A percentile compares a stretch with the other conserved stretches of the same genome.
phyloP scores from a whole-genome alignment of 2,797 vertebrate species.

The Aythya fuligula region DNA sequence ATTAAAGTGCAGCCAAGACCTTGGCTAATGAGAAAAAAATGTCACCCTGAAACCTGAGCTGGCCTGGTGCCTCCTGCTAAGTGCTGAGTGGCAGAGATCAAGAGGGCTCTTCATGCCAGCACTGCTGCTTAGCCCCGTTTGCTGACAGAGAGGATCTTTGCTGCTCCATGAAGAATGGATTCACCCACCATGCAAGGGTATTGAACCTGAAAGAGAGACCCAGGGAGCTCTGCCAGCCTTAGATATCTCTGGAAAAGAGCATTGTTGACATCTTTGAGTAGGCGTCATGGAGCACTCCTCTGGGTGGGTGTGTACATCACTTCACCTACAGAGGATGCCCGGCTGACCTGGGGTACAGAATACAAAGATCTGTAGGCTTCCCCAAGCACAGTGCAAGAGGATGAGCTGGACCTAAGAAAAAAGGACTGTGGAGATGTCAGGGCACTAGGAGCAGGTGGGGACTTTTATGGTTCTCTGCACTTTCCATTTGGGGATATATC shows the following conservation, averaged over 20 bases:
- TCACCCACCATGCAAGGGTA: not conserved
- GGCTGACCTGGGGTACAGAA: not conserved
- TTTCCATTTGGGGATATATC: not conserved
- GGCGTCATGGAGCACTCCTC: not conserved
- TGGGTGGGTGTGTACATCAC: fast-evolving
- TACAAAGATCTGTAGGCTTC: not conserved
- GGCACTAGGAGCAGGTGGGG: not conserved
- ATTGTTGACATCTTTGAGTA: not conserved
- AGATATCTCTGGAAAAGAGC: not conserved
- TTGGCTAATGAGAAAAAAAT: not conserved
- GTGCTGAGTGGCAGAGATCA: not conserved
- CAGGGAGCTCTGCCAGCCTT: not conserved
- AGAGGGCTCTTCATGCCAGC: not conserved
- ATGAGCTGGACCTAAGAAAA: not conserved
- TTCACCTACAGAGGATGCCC: not conserved
- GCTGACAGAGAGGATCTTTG: not conserved
- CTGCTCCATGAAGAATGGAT: not conserved
- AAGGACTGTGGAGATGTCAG: fast-evolving
- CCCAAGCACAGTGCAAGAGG: not conserved
- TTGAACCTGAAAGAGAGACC: not conserved
- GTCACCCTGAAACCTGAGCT: not conserved
- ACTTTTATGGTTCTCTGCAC: not conserved
- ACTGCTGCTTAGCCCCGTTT: not conserved
- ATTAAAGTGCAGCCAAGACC: not conserved
- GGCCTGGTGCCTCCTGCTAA: not conserved